Evolutionary conservation across 2,888 invertebrate genomes (phyloP).

Genomic region (Antheraea yamamai): DNA sequence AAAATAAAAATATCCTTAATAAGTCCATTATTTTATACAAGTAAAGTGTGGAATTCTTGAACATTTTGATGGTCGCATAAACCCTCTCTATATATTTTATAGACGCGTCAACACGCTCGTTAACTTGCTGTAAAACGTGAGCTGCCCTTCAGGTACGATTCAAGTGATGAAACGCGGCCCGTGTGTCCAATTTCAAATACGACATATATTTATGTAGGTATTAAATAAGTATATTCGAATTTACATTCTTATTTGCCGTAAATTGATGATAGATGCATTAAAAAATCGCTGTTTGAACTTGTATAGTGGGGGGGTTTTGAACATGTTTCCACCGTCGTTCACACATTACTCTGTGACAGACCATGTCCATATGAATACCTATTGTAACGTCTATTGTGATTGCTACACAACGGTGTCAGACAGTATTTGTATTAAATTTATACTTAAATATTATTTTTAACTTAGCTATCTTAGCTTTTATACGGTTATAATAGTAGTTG

Average conservation of each 20-base stretch:
- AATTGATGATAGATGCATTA: no score
- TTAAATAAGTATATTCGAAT: background rate
- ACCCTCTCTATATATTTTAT: constrained; percentile 27
- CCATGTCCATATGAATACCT: no score
- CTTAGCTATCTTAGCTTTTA: no score
- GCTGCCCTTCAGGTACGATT: constrained; percentile 25
- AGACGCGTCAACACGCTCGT: constrained; percentile 41
- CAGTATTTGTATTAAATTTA: no score
- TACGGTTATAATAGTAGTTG: no score
- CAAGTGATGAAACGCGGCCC: background rate
- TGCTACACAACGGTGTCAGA: no score
- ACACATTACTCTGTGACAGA: no score
- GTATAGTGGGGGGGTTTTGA: no score
- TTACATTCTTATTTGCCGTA: background rate
- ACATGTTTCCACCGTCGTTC: no score
- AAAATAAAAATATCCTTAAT: background rate
- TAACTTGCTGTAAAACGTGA: constrained; percentile 40
- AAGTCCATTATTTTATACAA: constrained; percentile 17
- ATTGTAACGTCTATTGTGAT: no score
- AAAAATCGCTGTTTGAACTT: no score
- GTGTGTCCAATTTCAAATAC: background rate
- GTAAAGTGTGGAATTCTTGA: constrained; percentile 19
- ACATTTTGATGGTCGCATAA: constrained; percentile 27
- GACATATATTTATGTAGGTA: background rate
- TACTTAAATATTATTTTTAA: no score